Evolutionary conservation across 2,888 invertebrate genomes (phyloP).

Genomic region (Ichneumoninae sp.): DNA sequence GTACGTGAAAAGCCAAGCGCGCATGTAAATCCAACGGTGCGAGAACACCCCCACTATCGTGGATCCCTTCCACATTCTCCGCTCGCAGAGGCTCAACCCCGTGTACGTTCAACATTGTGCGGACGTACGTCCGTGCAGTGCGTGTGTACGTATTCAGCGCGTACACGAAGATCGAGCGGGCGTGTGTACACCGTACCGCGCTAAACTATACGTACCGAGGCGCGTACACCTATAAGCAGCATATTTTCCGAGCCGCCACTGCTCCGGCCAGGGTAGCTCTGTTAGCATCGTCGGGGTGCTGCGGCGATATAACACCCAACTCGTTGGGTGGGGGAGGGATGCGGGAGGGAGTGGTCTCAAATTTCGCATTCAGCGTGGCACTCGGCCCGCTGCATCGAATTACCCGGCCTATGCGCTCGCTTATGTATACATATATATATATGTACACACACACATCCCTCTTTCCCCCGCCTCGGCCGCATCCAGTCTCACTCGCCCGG

Average conservation of each 20-base stretch:
- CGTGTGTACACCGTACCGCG: constrained; percentile 19
- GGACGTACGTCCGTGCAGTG: not conserved
- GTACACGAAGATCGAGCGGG: not conserved
- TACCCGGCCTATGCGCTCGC: constrained; percentile 64
- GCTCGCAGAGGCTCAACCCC: not conserved
- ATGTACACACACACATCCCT: not conserved
- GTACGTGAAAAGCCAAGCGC: constrained; percentile 32
- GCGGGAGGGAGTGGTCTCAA: constrained; percentile 53
- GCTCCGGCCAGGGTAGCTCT: constrained; percentile 40
- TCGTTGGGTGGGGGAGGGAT: constrained; percentile 25
- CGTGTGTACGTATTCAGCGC: not conserved
- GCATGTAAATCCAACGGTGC: constrained; percentile 42
- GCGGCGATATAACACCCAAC: constrained; percentile 54
- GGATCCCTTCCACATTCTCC: constrained; percentile 21
- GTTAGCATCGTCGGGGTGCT: constrained; percentile 23
- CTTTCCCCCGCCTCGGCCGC: not conserved
- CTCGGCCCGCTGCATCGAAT: constrained; percentile 69
- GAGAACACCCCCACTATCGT: not conserved
- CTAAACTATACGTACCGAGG: constrained; percentile 51
- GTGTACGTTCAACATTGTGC: constrained; percentile 23
- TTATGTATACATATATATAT: constrained; percentile 26
- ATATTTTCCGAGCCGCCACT: constrained; percentile 79
- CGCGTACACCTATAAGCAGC: constrained; percentile 73
- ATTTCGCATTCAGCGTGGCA: constrained; percentile 67
- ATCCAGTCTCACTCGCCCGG: constrained; percentile 22